A percentile compares a stretch with the other conserved stretches of the same genome.
Evolutionary conservation across 2,888 invertebrate genomes (phyloP).

Genomic region (Melinaea menophilus): DNA sequence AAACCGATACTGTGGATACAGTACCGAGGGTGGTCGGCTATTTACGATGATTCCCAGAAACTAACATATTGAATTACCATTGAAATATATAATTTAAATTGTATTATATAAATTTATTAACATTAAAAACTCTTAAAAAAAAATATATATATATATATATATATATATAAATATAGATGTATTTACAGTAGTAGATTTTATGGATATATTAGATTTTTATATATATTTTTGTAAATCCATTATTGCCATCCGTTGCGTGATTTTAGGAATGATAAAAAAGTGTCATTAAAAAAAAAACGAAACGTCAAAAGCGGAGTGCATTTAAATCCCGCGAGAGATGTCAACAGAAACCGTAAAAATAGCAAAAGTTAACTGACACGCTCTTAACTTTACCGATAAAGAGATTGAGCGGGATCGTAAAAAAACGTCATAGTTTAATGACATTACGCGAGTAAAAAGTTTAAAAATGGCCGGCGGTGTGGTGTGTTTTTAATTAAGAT

Average conservation of each 20-base stretch:
- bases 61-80: slow-evolving; percentile 44
- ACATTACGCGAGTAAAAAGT: slow-evolving; percentile 50
- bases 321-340: slow-evolving; percentile 33
- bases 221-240: too few species aligned
- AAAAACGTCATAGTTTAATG: slow-evolving; percentile 67
- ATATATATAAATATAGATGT: too few species aligned
- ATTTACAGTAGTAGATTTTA: too few species aligned
- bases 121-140: not conserved
- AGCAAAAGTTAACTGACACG: slow-evolving; percentile 42
- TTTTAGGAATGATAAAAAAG: not conserved
- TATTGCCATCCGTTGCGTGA: not conserved
- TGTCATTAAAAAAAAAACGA: slow-evolving; percentile 24
- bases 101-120: slow-evolving; percentile 4
- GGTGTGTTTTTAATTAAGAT: slow-evolving; percentile 65
- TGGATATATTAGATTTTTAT: too few species aligned
- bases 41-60: slow-evolving; percentile 57
- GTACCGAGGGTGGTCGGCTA: slow-evolving; percentile 55
- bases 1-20: slow-evolving; percentile 48
- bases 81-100: slow-evolving; percentile 20
- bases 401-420: slow-evolving; percentile 49
- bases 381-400: slow-evolving; percentile 53
- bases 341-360: slow-evolving; percentile 31
- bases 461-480: slow-evolving; percentile 36
- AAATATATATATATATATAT: too few species aligned
- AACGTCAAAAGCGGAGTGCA: slow-evolving; percentile 29